Base-by-base conservation (phyloP, 2,797 vertebrate species). In the Kryptolebias ocellatus region DNA sequence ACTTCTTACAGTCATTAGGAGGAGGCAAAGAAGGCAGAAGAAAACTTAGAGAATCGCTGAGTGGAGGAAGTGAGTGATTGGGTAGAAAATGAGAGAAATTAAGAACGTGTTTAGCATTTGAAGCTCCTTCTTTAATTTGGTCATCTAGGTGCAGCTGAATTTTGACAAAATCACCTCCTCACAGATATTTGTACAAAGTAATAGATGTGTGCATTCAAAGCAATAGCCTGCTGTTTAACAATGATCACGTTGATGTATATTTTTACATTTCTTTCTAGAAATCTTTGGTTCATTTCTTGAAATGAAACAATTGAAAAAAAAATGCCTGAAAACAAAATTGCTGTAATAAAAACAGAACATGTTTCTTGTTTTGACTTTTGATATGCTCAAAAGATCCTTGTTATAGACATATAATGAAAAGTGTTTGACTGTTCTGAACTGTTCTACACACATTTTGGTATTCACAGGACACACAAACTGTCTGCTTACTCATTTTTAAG, bases 401-500 rank as follows among this genome's bases (percentile, higher is more conserved):
- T 92, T 93, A 89, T 93, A 95, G 92, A 92, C 84, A 75, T 94
- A 92, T 94, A 93, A 95, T 94, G 92, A 92, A 93, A 93, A 85
- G 72, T 86, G 89, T 92, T 95, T 85, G 84, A 89, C 85, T 87
- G 80, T 87, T 85, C 78, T 93, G 92, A 92, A 86, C 88, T 91
- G 83, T 94, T 95, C 94, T 91, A 85, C 92, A 93, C 90, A 90
- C 87, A 90, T 92, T 93, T 94, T 94, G 90, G 87, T 93, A 92
- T 94, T 92, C 89, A 94, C 91, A 90, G 88, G 88, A 91, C 92
- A 94, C 87, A 87, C 75, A 53, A 86, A 91, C 83, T 81, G 42
- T 93, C 91, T 93, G 90, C 93, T 94, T 93, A 94, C 88, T 93
- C 93, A 92, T 96, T 96, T 96, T 95, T 94, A 94, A 95, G 94